Evolutionary conservation across 2,888 invertebrate species (phyloP), one percentile per base, ranked within the genome.

Genomic region (Ditylenchus weischeri): DNA sequence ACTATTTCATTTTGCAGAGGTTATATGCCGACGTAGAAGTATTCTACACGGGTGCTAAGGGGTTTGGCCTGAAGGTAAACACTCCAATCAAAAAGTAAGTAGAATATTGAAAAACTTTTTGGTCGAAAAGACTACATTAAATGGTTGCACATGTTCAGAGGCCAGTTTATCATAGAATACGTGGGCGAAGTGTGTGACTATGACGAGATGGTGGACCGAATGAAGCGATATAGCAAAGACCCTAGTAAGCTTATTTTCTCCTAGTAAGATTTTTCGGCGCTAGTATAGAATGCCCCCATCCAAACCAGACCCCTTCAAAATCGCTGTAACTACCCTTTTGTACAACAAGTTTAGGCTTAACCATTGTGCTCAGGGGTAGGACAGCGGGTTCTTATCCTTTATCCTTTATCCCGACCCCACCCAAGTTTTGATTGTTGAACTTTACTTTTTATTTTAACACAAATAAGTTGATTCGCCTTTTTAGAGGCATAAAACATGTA

Each of bases 111-210:
- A n/a, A n/a, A 8, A 43, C 5, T 43, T 13, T 8, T 4, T 50
- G 50, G 3, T 18, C 7, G 10, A 18, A 54, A 43, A 43, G 49
- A 38, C 21, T 18, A 23, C 29, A 64, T 13, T 19, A 7, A 64
- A 23, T 48, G 21, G 15, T 6, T 15, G 5, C 15, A 61, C 65
- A 8, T 54, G 82, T 84, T 64, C 86, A 92, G 92, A 67, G 94
- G 93, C 11, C 89, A 90, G 79, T 99, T 98, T 85, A 89, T 99
- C 59, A 90, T 96, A 89, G 98, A 99, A 84, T 99, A 98, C 84
- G 91, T 98, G 0, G 98, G 98, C 0, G 98, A 99, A 86, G 93
- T 99, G 0, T 86, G 96, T 11, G 90, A 92, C 84, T 90, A 90
- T 61, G 89, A 90, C n/a, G 91, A 92, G 84, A 95, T 96, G 85